Evolutionary conservation across 2,797 vertebrate species (phyloP).

Genomic region (Hippocampus kuda): DNA sequence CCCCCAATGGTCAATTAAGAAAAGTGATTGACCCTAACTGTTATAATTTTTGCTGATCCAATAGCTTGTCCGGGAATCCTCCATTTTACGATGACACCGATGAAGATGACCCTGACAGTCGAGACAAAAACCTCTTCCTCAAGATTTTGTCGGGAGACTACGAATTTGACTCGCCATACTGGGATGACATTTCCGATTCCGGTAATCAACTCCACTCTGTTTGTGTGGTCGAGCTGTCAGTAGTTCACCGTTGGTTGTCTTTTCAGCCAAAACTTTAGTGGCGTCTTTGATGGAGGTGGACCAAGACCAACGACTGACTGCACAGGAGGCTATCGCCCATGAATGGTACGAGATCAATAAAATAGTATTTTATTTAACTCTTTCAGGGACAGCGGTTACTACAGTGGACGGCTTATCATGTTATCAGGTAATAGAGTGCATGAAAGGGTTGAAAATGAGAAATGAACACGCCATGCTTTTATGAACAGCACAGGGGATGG

Average conservation of each 20-base stretch:
- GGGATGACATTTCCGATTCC: slow-evolving; percentile 97
- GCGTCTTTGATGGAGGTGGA: slow-evolving; percentile 93
- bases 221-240: not conserved
- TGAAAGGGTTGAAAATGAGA: too few species aligned
- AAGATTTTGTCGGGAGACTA: slow-evolving; percentile 96
- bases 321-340: slow-evolving; percentile 92
- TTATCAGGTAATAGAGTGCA: too few species aligned
- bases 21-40: not conserved
- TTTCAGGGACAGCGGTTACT: too few species aligned
- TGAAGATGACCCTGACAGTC: slow-evolving; percentile 88
- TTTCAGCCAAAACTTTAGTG: slow-evolving; percentile 74
- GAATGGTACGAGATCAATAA: slow-evolving; percentile 74
- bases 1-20: not conserved
- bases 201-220: slow-evolving; percentile 57
- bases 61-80: slow-evolving; percentile 91
- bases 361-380: not conserved
- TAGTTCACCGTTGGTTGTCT: not conserved
- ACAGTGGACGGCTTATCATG: too few species aligned
- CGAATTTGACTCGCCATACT: slow-evolving; percentile 95
- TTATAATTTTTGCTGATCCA: not conserved
- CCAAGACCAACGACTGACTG: slow-evolving; percentile 88
- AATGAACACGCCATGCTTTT: too few species aligned
- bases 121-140: slow-evolving; percentile 92
- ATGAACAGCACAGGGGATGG: too few species aligned
- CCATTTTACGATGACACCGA: slow-evolving; percentile 96